Base-by-base conservation (phyloP, 2,888 invertebrate genomes). In the Hyalella azteca region DNA sequence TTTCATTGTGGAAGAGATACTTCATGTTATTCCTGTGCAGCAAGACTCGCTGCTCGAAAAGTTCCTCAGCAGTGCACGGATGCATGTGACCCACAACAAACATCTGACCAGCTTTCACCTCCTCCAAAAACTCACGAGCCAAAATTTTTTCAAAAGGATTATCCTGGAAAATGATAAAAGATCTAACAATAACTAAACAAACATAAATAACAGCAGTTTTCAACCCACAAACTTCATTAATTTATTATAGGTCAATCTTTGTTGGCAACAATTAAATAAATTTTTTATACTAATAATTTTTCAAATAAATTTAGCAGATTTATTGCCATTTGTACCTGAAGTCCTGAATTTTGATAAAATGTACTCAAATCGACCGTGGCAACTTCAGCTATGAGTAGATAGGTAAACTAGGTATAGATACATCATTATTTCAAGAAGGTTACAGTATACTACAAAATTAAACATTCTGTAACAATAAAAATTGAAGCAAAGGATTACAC, bases 1-100 rank as follows among this genome's bases (percentile, higher is more conserved):
- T 66, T 36, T 66, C 19, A 13, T 22, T 22, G 29, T 66, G 36
- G 19, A 19, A 66, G 3, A 66, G 32, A 36, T 36, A 66, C 29
- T 66, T 66, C 66, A 66, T 66, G 36, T 66, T 66, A 36, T 66
- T 66, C 66, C 66, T 66, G 39, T 66, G 66, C 11, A 66, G 66
- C 66, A 29, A 29, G 9, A 66, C 66, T 15, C 66, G 66, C 15
- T 66, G 36, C 66, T 66, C 66, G 36, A 66, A 66, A 3, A 66
- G 66, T 1, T 66, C 66, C 4, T 66, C 66, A 66, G 32, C 7
- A 13, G 19, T 66, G 39, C 66, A 66, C 4, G 66, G 66, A 36
- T 66, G 66, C 19, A 32, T n/a, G 36, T 66, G 66, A 13, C 11
- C 36, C 5, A 36, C 19, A n/a, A 36, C 39, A 3, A 66, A n/a